Base-by-base conservation (phyloP, 2,888 invertebrate genomes). In the Blastobasis adustella region DNA sequence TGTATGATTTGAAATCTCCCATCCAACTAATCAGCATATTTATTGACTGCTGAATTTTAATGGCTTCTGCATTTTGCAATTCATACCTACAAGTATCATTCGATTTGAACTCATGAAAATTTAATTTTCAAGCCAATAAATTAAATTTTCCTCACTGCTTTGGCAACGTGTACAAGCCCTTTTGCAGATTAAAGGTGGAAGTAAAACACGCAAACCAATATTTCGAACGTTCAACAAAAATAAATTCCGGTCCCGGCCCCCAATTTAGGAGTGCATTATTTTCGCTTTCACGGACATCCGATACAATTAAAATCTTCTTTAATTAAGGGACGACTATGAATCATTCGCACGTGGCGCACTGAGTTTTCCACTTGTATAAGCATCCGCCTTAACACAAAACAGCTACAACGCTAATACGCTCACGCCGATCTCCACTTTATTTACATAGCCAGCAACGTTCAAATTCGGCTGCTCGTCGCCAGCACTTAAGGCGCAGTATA, bases 261-360 rank as follows among this genome's bases (percentile, higher is more conserved):
- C 85, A 87, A 87, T 87, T 86, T 86, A 83, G 84, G 82, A 87
- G 77, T 87, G 84, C 87, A 88, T 88, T 88, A 88, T 88, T 87
- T 88, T 88, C 85, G 82, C 83, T 87, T 88, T 83, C 85, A 80
- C 85, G 84, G 87, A 85, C 88, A 86, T 86, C 86, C 87, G 85
- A 88, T 88, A 88, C 88, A 89, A 89, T 89, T 89, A 89, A 88
- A 89, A 89, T 89, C 88, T 89, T 89, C 89, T 89, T 89, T 89
- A 89, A 89, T 89, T 89, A 89, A 89, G 89, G 89, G 82, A 82
- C 78, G 76, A 71, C 79, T 68, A 84, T 89, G 82, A 86, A 89
- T 89, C 89, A 89, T 89, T 88, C 80, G 89, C 89, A 89, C 89
- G 89, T 89, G 89, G 89, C 82, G 87, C 88, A 79, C 82, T 71